Evolutionary conservation across 2,888 invertebrate genomes (phyloP).

Genomic region (Morpho deidamia): DNA sequence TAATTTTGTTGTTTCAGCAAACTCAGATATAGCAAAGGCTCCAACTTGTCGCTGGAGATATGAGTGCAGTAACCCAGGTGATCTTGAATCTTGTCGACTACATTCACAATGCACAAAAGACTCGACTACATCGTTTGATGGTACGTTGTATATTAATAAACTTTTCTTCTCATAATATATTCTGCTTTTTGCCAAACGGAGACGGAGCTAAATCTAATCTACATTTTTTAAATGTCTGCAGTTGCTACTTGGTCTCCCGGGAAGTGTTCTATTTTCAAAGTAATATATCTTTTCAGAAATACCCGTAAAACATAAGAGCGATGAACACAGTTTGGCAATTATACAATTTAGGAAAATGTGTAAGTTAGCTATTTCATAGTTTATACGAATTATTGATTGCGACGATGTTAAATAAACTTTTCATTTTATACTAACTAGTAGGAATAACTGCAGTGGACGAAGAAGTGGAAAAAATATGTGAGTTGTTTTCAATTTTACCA

Average conservation of each 20-base stretch:
- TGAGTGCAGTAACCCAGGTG: slow-evolving; percentile 31
- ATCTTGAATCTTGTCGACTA: slow-evolving; percentile 44
- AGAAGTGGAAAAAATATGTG: slow-evolving; percentile 59
- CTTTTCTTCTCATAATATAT: too few species aligned
- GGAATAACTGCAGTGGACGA: slow-evolving; percentile 44
- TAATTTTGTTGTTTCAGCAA: slow-evolving; percentile 1
- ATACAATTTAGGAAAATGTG: slow-evolving; percentile 41
- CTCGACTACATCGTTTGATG: background rate
- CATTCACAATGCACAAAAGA: slow-evolving; percentile 30
- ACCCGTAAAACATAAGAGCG: slow-evolving; percentile 24
- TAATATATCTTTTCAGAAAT: slow-evolving; percentile 27
- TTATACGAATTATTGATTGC: too few species aligned
- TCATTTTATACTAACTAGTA: slow-evolving; percentile 33
- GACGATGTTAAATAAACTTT: background rate
- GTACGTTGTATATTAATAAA: background rate
- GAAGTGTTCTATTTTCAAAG: too few species aligned
- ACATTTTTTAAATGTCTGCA: too few species aligned
- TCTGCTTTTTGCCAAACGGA: background rate
- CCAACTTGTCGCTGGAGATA: slow-evolving; percentile 47
- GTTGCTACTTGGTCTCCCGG: too few species aligned
- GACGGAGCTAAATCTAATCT: background rate
- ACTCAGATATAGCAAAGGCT: slow-evolving; percentile 10
- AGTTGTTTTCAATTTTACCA: slow-evolving; percentile 21
- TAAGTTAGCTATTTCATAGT: slow-evolving; percentile 24
- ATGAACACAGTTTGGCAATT: slow-evolving; percentile 27